Percentiles rank a stretch among this genome's conserved stretches.
Evolutionary conservation across 1,140 invertebrate species (phyloP).

Genomic region (Centruroides vittatus): DNA sequence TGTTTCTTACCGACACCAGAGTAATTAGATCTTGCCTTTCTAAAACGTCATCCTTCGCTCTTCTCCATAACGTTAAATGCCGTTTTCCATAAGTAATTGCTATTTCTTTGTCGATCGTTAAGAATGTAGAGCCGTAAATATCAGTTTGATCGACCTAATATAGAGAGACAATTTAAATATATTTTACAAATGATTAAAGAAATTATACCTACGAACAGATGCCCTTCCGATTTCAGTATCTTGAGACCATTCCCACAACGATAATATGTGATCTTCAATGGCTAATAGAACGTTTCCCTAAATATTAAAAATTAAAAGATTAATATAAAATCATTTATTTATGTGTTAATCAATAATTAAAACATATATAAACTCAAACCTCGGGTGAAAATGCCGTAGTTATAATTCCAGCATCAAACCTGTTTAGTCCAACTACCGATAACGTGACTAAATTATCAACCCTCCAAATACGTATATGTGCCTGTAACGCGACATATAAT

Average conservation of each 20-base stretch:
- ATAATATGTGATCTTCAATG: conserved; percentile 17
- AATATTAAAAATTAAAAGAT: too few species aligned
- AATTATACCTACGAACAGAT: not conserved
- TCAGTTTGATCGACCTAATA: too few species aligned
- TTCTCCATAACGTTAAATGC: conserved; percentile 83
- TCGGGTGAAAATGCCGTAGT: conserved; percentile 66
- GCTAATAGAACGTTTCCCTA: too few species aligned
- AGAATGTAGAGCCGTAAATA: too few species aligned
- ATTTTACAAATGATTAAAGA: too few species aligned
- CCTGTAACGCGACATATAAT: conserved; percentile 36
- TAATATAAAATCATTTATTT: too few species aligned
- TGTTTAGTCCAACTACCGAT: conserved; percentile 80
- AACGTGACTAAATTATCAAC: conserved; percentile 78
- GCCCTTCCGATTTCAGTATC: conserved; percentile 4
- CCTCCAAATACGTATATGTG: conserved; percentile 88
- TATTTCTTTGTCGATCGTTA: conserved; percentile 57
- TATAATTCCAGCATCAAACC: conserved; percentile 76
- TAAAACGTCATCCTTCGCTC: conserved; percentile 73
- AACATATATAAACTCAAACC: not conserved
- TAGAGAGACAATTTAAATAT: too few species aligned
- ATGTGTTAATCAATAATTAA: too few species aligned
- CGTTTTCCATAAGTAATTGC: conserved; percentile 86
- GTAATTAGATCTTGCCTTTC: conserved; percentile 65
- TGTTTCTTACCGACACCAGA: too few species aligned
- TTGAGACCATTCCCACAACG: conserved; percentile 31